A percentile compares a stretch with the other conserved stretches of the same genome.
phyloP scores from a whole-genome alignment of 2,113 vertebrate species.

The Chauna torquata region DNA sequence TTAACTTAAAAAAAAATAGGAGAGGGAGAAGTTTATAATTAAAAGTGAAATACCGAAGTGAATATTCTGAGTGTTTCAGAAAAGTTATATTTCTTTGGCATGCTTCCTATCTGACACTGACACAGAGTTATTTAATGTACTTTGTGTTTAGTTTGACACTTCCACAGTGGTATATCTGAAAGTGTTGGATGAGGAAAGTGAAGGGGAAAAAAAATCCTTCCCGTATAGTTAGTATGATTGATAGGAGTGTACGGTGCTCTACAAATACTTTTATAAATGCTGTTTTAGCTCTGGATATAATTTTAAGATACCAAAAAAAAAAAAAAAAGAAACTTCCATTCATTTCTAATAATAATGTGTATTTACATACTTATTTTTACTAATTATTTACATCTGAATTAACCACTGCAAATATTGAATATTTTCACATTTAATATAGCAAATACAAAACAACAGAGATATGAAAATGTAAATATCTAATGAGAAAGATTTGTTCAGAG shows the following conservation, averaged over 20 bases:
- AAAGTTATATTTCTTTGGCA: not conserved
- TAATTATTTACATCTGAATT: slow-evolving; percentile 55
- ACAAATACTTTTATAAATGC: not conserved
- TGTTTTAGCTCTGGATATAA: not conserved
- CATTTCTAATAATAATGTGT: slow-evolving; percentile 10
- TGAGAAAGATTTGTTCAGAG: slow-evolving; percentile 41
- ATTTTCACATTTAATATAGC: not conserved
- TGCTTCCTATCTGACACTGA: not conserved
- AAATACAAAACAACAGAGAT: not conserved
- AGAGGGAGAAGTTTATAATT: not conserved
- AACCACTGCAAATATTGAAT: not conserved
- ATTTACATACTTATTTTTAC: slow-evolving; percentile 24
- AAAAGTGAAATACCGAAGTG: not conserved
- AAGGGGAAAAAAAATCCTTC: not conserved
- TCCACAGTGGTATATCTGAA: not conserved
- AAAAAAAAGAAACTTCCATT: not conserved
- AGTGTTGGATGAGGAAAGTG: not conserved
- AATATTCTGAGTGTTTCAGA: not conserved
- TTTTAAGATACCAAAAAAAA: not conserved
- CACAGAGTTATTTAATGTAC: not conserved
- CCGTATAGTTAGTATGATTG: not conserved
- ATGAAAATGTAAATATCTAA: not conserved
- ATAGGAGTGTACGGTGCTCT: not conserved
- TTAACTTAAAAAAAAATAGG: not conserved
- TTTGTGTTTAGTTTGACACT: not conserved